phyloP scores from a whole-genome alignment of 1,140 invertebrate genomes.

The Leptoteleia sp. region DNA sequence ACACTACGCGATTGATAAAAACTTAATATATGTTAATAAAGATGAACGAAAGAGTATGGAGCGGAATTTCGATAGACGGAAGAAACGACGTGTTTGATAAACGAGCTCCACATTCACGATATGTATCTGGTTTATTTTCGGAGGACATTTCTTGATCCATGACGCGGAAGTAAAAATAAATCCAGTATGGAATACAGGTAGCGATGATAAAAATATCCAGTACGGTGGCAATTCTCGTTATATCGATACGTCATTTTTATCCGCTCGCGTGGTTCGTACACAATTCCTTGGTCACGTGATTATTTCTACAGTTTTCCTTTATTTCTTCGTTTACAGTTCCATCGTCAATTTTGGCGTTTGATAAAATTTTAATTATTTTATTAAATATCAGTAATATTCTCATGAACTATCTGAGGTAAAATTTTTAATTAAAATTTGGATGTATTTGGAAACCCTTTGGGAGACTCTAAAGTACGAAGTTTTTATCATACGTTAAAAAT shows the following conservation, averaged over 20 bases:
- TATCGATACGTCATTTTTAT: constrained; percentile 50
- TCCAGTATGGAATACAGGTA: constrained; percentile 31
- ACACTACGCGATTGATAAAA: neutral
- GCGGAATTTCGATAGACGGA: neutral
- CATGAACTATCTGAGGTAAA: too few relatives aligned
- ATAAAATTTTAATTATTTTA: too few relatives aligned
- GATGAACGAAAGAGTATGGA: neutral
- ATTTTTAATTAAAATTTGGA: too few relatives aligned
- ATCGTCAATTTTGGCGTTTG: too few relatives aligned
- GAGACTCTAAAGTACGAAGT: too few relatives aligned
- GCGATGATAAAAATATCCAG: constrained; percentile 39
- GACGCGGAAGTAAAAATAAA: constrained; percentile 46
- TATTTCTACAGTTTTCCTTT: too few relatives aligned
- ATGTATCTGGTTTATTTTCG: constrained; percentile 34
- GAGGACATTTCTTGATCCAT: constrained; percentile 34
- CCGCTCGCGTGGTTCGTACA: constrained; percentile 43
- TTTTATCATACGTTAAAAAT: too few relatives aligned
- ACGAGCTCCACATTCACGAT: constrained; percentile 13
- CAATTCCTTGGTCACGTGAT: too few relatives aligned
- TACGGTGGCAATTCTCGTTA: constrained; percentile 35
- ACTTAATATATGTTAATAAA: constrained; percentile 1
- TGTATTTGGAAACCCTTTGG: too few relatives aligned
- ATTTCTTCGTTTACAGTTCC: too few relatives aligned
- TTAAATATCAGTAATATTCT: too few relatives aligned
- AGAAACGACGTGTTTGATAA: neutral